Evolutionary conservation across 2,888 invertebrate genomes (phyloP).

Genomic region (Tricholauxania praeusta): DNA sequence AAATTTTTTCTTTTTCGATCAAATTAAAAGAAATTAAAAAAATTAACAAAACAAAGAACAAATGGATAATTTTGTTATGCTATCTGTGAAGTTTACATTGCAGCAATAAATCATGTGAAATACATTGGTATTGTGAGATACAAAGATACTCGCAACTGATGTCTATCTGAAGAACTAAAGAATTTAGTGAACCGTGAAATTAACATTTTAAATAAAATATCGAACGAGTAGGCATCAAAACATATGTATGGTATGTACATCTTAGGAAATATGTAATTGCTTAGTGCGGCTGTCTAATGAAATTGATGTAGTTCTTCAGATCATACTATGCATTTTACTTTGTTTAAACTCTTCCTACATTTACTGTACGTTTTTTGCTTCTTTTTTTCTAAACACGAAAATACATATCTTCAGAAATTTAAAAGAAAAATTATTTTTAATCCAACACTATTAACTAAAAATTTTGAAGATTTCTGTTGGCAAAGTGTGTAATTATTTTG

Average conservation of each 20-base stretch:
- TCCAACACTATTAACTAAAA: too few species aligned
- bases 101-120: conserved; percentile 1
- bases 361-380: too few species aligned
- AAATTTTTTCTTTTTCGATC: too few species aligned
- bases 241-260: not conserved
- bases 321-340: too few species aligned
- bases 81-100: not conserved
- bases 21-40: not conserved
- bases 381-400: not conserved
- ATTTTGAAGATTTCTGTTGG: too few species aligned
- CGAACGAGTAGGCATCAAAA: not conserved
- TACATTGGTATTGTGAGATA: not conserved
- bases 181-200: conserved; percentile 64
- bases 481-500: not conserved
- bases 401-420: not conserved
- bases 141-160: not conserved
- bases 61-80: not conserved
- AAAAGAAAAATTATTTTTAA: not conserved
- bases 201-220: conserved; percentile 44
- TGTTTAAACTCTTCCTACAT: too few species aligned
- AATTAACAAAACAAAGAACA: too few species aligned
- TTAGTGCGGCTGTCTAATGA: not conserved
- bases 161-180: conserved; percentile 10
- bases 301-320: not conserved
- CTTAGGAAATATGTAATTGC: conserved; percentile 1